A percentile compares a stretch with the other conserved stretches of the same genome.
Conservation (phyloP, 2,113 vertebrate genomes). For the Zapus hudsonius region DNA sequence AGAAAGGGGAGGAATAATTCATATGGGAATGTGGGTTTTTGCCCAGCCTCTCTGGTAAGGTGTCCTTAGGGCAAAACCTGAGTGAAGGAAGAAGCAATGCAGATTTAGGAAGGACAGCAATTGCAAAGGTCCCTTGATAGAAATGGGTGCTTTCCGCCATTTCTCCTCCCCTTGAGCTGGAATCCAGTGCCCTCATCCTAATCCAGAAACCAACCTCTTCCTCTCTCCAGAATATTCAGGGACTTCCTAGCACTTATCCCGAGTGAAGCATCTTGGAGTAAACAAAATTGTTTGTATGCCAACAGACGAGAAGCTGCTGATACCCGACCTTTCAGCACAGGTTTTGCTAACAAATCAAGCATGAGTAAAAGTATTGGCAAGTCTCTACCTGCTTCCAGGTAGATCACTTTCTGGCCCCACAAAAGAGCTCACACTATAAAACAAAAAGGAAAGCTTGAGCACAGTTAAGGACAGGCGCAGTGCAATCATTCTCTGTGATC, state of each 20-base stretch:
- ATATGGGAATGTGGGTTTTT: not conserved
- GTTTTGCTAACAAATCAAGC: slow-evolving; percentile 28
- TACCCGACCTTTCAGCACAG: not conserved
- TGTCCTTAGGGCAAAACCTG: not conserved
- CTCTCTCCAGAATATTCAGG: not conserved
- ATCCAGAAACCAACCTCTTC: not conserved
- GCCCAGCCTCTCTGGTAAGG: not conserved
- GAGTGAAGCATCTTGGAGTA: not conserved
- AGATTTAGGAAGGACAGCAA: not conserved
- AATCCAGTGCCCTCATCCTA: not conserved
- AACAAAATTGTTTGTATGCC: slow-evolving; percentile 36
- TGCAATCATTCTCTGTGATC: not conserved
- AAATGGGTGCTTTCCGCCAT: not conserved
- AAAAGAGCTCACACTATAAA: not conserved
- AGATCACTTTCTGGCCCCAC: not conserved
- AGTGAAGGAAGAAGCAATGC: not conserved
- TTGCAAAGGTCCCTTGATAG: not conserved
- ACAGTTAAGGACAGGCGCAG: not conserved
- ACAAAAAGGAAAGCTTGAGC: not conserved
- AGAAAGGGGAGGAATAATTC: not conserved
- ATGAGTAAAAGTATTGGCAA: not conserved
- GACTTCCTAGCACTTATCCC: not conserved
- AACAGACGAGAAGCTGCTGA: slow-evolving; percentile 22
- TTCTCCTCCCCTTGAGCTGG: not conserved
- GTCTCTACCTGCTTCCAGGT: not conserved